These are phyloP conservation scores for Chloroceryle inda DNA, from an alignment of 2,797 vertebrate genomes.

Conservation along the genomic window DNA sequence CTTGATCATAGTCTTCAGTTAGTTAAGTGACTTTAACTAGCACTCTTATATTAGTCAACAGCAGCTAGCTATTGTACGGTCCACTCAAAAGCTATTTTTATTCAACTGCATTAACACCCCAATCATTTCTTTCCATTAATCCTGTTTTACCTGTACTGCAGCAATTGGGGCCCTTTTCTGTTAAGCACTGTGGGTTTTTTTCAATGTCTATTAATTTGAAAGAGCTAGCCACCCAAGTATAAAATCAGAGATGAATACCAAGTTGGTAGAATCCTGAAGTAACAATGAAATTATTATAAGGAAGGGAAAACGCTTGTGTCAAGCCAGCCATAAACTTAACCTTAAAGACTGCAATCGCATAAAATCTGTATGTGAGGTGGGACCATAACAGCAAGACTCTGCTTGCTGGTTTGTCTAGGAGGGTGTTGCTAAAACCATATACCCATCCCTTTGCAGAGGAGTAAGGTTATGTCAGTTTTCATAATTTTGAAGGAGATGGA, in stretches of 20 bases:
- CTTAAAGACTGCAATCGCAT: not conserved
- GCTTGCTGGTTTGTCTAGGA: not conserved
- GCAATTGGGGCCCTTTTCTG: not conserved
- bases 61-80: not conserved
- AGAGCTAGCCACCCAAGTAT: not conserved
- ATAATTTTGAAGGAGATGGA: not conserved
- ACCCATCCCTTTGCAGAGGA: not conserved
- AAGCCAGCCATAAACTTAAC: not conserved
- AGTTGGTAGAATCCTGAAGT: not conserved
- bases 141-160: not conserved
- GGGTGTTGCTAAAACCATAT: not conserved
- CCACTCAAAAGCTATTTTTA: not conserved
- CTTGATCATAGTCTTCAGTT: not conserved
- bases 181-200: not conserved
- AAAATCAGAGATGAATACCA: not conserved
- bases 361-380: not conserved
- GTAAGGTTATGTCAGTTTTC: not conserved
- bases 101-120: not conserved
- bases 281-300: not conserved
- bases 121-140: not conserved
- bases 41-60: not conserved
- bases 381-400: not conserved
- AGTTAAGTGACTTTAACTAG: not conserved
- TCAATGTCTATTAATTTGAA: not conserved
- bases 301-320: accelerated